These are phyloP conservation scores for Pomatorhinus ruficollis DNA, from an alignment of 2,113 vertebrate species.

Conservation along the genomic window DNA sequence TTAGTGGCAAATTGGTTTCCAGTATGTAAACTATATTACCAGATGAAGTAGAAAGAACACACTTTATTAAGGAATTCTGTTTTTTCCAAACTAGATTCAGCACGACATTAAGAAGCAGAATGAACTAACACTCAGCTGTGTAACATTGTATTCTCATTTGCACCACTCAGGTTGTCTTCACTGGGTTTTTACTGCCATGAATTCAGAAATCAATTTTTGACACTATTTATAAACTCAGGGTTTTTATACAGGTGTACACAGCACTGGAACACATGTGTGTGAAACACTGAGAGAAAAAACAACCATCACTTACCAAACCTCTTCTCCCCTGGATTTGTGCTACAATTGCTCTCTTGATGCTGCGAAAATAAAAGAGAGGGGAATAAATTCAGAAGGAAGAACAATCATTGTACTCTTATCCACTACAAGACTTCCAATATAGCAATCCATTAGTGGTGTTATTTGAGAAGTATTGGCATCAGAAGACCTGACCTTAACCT, in stretches of 20 bases:
- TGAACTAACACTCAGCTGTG: not conserved
- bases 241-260: not conserved
- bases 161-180: not conserved
- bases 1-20: not conserved
- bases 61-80: not conserved
- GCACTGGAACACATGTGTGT: not conserved
- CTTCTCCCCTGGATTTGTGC: not conserved
- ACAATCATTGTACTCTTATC: not conserved
- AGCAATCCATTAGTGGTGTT: not conserved
- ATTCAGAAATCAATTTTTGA: not conserved
- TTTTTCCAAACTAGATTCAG: not conserved
- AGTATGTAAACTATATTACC: not conserved
- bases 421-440: not conserved
- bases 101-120: not conserved
- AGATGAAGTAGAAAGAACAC: not conserved
- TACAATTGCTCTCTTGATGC: not conserved
- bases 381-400: not conserved
- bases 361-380: not conserved
- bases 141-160: not conserved
- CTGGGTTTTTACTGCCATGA: not conserved
- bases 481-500: not conserved
- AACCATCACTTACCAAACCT: not conserved
- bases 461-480: not conserved
- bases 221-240: not conserved
- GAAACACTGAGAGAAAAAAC: not conserved